Evolutionary conservation across 2,113 vertebrate genomes (phyloP).

Genomic region (Ondatra zibethicus): DNA sequence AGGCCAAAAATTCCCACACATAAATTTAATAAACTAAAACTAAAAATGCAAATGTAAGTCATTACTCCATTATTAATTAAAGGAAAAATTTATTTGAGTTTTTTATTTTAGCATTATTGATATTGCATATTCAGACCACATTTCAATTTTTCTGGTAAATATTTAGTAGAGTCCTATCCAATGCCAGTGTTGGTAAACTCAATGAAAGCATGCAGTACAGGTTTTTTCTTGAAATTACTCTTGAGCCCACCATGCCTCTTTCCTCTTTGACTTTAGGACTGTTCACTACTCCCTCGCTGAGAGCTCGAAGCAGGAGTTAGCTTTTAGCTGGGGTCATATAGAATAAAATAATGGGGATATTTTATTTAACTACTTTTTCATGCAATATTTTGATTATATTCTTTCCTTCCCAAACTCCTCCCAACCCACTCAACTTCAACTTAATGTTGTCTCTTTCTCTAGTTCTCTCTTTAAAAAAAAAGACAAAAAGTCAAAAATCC

Average conservation of each 20-base stretch:
- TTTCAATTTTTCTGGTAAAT: constrained; percentile 22
- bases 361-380: not conserved
- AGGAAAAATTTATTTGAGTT: not conserved
- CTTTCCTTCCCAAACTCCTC: not conserved
- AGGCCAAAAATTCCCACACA: not conserved
- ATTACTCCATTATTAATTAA: not conserved
- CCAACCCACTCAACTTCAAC: not conserved
- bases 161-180: not conserved
- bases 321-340: not conserved
- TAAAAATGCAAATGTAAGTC: not conserved
- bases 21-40: not conserved
- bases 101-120: not conserved
- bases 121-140: not conserved
- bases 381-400: not conserved
- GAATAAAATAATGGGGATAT: not conserved
- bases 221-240: constrained; percentile 24
- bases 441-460: not conserved
- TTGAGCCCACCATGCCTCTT: not conserved
- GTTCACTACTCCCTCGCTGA: not conserved
- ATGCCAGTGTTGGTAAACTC: not conserved
- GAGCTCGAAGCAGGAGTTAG: not conserved
- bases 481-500: not conserved
- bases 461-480: not conserved
- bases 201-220: not conserved
- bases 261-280: not conserved